Conservation (phyloP, 2,888 invertebrate species). For the Drosophila gaucha region DNA sequence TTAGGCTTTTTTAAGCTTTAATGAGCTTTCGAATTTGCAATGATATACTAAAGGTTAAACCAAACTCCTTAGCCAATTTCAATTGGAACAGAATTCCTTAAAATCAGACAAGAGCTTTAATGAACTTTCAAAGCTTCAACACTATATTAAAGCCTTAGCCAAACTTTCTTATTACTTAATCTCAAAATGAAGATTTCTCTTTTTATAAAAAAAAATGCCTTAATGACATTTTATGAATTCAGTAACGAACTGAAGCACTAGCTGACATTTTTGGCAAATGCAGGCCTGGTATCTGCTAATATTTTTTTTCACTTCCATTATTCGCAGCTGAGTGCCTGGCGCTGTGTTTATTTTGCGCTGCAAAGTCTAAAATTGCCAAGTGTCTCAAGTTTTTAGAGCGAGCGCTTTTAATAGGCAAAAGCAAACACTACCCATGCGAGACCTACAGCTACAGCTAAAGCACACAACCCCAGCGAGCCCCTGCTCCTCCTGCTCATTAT, state of each 20-base stretch:
- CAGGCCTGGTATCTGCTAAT: slow-evolving; percentile 25
- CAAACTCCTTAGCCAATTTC: too few species aligned
- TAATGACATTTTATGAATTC: slow-evolving; percentile 1
- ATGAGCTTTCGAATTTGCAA: neutral
- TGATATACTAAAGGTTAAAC: too few species aligned
- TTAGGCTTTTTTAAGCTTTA: too few species aligned
- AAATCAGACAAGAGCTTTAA: neutral
- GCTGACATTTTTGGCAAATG: slow-evolving; percentile 3
- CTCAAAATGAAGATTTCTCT: too few species aligned
- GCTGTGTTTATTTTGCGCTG: slow-evolving; percentile 46
- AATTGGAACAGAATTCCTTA: too few species aligned
- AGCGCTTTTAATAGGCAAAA: slow-evolving; percentile 53
- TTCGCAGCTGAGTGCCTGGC: slow-evolving; percentile 25
- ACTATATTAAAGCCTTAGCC: neutral
- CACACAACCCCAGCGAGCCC: neutral
- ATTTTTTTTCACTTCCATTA: neutral
- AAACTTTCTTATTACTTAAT: neutral
- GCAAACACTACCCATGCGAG: slow-evolving; percentile 47
- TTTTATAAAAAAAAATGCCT: too few species aligned
- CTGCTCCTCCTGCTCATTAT: slow-evolving; percentile 51
- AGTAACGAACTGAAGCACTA: slow-evolving; percentile 6
- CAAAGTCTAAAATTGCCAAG: slow-evolving; percentile 52
- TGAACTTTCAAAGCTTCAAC: neutral
- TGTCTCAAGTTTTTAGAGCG: slow-evolving; percentile 56
- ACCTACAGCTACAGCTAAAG: slow-evolving; percentile 4